Percentiles rank a stretch among this genome's conserved stretches.
Evolutionary conservation across 53 echinoderm and acorn worm species (phyloP).

Genomic region (Zoroaster sp.): DNA sequence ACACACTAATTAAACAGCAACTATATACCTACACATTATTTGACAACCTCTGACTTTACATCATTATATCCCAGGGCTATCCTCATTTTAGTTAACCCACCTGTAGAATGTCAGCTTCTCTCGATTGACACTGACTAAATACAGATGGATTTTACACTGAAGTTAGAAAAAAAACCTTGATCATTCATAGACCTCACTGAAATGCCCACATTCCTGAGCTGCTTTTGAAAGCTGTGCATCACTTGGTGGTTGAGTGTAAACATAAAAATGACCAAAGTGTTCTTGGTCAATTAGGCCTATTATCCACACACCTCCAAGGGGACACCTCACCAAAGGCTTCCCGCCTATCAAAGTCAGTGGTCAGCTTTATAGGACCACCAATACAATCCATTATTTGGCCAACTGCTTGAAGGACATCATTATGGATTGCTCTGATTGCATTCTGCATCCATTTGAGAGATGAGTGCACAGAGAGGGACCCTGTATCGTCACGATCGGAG

Average conservation of each 20-base stretch:
- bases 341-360: not conserved
- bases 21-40: too few species aligned
- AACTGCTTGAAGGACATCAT: not conserved
- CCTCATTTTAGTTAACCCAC: too few species aligned
- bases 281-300: not conserved
- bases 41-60: too few species aligned
- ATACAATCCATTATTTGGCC: not conserved
- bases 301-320: not conserved
- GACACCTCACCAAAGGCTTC: too few species aligned
- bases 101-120: too few species aligned
- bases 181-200: too few species aligned
- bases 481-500: too few species aligned
- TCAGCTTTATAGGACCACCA: not conserved
- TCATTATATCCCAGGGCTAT: too few species aligned
- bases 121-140: too few species aligned
- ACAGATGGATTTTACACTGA: not conserved
- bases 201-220: too few species aligned
- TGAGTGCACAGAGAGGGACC: too few species aligned
- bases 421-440: not conserved
- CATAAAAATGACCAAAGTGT: not conserved
- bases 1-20: too few species aligned
- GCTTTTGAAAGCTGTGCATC: not conserved
- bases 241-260: not conserved
- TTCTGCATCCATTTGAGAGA: not conserved
- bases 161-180: not conserved